phyloP scores from a whole-genome alignment of 2,888 invertebrate species.

The Slavum lentiscoides region DNA sequence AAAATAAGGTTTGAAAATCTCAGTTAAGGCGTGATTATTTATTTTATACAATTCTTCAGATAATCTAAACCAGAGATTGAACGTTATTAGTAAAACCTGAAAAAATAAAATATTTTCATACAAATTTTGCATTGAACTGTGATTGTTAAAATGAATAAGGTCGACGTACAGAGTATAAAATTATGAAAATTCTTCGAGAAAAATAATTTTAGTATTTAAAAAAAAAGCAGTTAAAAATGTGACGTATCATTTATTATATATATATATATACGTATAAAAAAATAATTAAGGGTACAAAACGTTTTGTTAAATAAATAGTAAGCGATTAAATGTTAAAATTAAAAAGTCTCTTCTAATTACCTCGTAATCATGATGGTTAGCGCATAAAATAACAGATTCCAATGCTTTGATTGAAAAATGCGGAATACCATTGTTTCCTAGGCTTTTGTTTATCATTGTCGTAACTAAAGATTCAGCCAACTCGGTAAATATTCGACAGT shows the following conservation, averaged over 20 bases:
- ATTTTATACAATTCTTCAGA: constrained; percentile 92
- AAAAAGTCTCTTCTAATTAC: constrained; percentile 64
- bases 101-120: constrained; percentile 20
- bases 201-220: too few relatives aligned
- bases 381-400: constrained; percentile 86
- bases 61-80: constrained; percentile 94
- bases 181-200: too few relatives aligned
- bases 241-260: too few relatives aligned
- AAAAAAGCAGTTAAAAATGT: too few relatives aligned
- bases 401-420: constrained; percentile 83
- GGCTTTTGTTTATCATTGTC: constrained; percentile 72
- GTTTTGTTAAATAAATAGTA: too few relatives aligned
- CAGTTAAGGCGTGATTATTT: constrained; percentile 78
- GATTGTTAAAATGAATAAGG: neutral
- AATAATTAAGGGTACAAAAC: neutral
- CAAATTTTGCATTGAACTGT: neutral
- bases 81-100: constrained; percentile 81
- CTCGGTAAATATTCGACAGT: constrained; percentile 93
- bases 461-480: constrained; percentile 87
- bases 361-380: constrained; percentile 97
- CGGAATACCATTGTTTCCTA: constrained; percentile 62
- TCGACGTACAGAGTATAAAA: too few relatives aligned
- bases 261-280: too few relatives aligned
- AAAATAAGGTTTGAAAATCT: constrained; percentile 85
- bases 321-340: neutral